Base-by-base conservation (phyloP, 2,888 invertebrate species). In the Boloria selene region DNA sequence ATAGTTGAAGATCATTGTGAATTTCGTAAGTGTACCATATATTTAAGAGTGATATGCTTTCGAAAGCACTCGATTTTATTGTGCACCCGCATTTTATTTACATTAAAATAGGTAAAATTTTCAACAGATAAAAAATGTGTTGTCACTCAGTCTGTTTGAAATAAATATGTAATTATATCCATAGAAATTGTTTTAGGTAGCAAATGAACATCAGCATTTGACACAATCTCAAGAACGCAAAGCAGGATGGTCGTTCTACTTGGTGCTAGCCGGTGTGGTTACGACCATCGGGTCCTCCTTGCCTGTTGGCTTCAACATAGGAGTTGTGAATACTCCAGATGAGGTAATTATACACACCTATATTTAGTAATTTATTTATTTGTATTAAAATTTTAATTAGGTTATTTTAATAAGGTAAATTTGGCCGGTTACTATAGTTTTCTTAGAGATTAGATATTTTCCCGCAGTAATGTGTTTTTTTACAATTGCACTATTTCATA, bases 261-360 rank as follows among this genome's bases (percentile, higher is more conserved):
- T 97, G 72, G 79, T 95, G 42, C 80, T 97, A 68, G 95, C 96
- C 26, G 96, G 95, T 14, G 82, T 94, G 62, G 93, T 94, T 4
- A 95, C 96, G 49, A 95, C 96, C 2, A 79, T 97, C 17, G 97
- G 97, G 5, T 94, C 95, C 1, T 96, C 96, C 3, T 85, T 97
- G 56, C 96, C 97, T 5, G 95, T 96, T 56, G 97, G 97, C 47
- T 97, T 95, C 84, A 96, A 96, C 79, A 96, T 97, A 67, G 97
- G 97, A 54, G 97, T 97, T 18, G 94, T 98, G 72, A 97, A 97
- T 84, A 95, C 96, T 26, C 97, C 97, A 1, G 95, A 95, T 58
- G 88, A 93, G 77, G 97, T 97, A 86, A 93, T 45, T n/a, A n/a
- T n/a, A n/a, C n/a, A n/a, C n/a, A n/a, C n/a, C n/a, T n/a, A n/a